phyloP scores from a whole-genome alignment of 2,797 vertebrate genomes.

The Aphelocoma californica region DNA sequence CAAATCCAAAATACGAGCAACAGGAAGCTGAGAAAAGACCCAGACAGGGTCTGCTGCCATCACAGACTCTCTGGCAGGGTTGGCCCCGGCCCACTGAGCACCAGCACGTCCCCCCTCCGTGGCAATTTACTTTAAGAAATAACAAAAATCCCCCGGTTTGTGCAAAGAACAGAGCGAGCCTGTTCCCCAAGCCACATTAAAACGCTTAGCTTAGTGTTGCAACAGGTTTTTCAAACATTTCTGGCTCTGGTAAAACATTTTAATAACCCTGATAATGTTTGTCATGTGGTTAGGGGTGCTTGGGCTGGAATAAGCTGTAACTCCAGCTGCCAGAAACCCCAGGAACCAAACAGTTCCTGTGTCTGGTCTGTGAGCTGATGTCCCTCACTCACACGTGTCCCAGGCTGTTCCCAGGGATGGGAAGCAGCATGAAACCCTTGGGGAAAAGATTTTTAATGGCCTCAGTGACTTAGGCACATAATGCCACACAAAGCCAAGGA shows the following conservation, averaged over 20 bases:
- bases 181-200: accelerated
- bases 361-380: not conserved
- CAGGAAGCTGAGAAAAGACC: not conserved
- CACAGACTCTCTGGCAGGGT: not conserved
- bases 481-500: not conserved
- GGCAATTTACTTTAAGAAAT: not conserved
- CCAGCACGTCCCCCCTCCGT: accelerated
- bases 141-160: not conserved
- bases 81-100: not conserved
- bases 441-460: not conserved
- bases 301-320: not conserved
- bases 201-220: not conserved
- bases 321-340: constrained; percentile 37
- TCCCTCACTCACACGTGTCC: accelerated
- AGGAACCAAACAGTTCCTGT: not conserved
- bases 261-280: constrained; percentile 49
- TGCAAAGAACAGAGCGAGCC: not conserved
- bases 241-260: constrained; percentile 23
- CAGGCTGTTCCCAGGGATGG: not conserved
- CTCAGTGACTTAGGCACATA: not conserved
- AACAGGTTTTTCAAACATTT: constrained; percentile 14
- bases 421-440: not conserved
- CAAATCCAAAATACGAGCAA: accelerated
- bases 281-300: constrained; percentile 3
- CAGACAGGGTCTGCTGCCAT: not conserved